These are phyloP conservation scores for Grammomys surdaster DNA, from an alignment of 2,113 vertebrate species.

Conservation along the genomic window DNA sequence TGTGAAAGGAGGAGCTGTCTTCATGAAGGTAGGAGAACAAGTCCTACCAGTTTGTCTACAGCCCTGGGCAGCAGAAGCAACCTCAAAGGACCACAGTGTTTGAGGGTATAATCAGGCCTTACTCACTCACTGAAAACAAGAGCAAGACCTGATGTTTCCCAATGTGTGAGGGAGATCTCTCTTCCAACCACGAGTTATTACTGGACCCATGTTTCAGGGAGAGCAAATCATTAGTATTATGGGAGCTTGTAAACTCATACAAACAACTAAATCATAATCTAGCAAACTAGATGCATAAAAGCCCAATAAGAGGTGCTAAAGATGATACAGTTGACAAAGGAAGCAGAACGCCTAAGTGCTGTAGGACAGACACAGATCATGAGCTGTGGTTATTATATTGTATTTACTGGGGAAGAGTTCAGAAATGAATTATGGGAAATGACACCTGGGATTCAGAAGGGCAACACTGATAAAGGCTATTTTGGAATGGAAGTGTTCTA, in stretches of 20 bases:
- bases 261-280: constrained; percentile 51
- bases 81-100: constrained; percentile 75
- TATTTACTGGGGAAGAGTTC: background rate
- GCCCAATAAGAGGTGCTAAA: background rate
- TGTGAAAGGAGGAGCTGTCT: constrained; percentile 78
- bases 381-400: background rate
- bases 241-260: constrained; percentile 42
- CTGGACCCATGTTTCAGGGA: background rate
- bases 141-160: constrained; percentile 63
- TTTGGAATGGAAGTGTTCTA: background rate
- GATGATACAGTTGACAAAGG: background rate
- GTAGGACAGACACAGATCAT: background rate
- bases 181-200: constrained; percentile 39
- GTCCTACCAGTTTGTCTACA: constrained; percentile 81
- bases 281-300: constrained; percentile 28
- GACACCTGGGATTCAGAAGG: background rate
- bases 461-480: background rate
- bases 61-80: constrained; percentile 27
- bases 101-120: constrained; percentile 81
- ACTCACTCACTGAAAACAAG: constrained; percentile 57
- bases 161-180: constrained; percentile 6
- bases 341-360: background rate
- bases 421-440: background rate
- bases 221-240: background rate
- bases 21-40: constrained; percentile 76